phyloP scores from a whole-genome alignment of 2,113 vertebrate species.

The Thryonomys swinderianus region DNA sequence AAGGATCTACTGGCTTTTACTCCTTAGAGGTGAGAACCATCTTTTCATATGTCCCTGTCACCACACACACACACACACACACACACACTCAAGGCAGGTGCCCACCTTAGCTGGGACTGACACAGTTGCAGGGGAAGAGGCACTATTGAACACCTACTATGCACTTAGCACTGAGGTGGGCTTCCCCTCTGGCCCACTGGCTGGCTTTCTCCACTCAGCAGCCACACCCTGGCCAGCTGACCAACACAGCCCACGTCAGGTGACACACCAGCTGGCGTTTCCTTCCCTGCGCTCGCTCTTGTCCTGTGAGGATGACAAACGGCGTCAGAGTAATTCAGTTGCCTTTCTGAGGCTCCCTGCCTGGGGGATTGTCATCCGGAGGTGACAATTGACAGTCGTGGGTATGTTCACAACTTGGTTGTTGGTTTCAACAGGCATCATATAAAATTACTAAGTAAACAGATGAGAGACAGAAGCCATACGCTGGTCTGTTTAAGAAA shows the following conservation, averaged over 20 bases:
- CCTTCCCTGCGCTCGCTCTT: constrained; percentile 36
- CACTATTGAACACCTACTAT: constrained; percentile 46
- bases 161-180: not conserved
- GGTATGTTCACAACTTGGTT: constrained; percentile 55
- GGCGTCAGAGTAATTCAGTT: constrained; percentile 43
- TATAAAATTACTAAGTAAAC: constrained; percentile 63
- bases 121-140: not conserved
- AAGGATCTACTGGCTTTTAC: too few relatives aligned
- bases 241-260: not conserved
- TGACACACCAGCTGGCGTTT: constrained; percentile 27
- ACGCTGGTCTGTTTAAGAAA: constrained; percentile 26
- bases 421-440: constrained; percentile 44
- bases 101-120: not conserved
- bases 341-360: not conserved
- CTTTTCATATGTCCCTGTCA: not conserved
- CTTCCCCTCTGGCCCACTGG: not conserved
- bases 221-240: not conserved
- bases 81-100: not conserved
- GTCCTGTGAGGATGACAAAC: constrained; percentile 10
- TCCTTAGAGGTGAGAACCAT: not conserved
- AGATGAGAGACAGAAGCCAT: not conserved
- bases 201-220: not conserved
- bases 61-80: not conserved
- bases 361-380: constrained; percentile 53
- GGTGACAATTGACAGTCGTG: constrained; percentile 40